Evolutionary conservation across 2,888 invertebrate species (phyloP), one percentile per base, ranked within the genome.

Genomic region (Callimorpha dominula): DNA sequence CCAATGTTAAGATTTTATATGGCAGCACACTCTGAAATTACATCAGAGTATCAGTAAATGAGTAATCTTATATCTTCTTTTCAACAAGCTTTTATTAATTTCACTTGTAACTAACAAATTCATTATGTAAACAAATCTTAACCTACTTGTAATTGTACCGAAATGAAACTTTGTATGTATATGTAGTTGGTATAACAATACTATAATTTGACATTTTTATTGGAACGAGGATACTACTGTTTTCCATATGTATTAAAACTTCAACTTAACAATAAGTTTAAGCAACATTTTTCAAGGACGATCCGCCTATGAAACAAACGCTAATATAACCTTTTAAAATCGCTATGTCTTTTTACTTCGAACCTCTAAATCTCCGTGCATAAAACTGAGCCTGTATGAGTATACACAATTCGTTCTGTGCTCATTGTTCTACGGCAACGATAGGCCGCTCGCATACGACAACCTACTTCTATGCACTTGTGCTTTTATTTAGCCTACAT

Each of bases 351-450:
- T 64, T 60, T 68, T 3, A 74, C 78, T 69, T 68, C 7, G 0
- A 8, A 65, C 15, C 42, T 68, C 17, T 54, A 75, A 81, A 83
- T 78, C 76, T 76, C 62, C 63, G 71, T 76, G 75, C 78, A 82
- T 81, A 81, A 84, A 78, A 81, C 77, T 81, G 78, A 83, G 82
- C 76, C 74, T 78, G 77, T 84, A 86, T 80, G 81, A 85, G 80
- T 86, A 85, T 76, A 81, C 79, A 80, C 86, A 84, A 85, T 86
- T 87, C 83, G 83, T 86, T 77, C 79, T 73, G 72, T 82, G 82
- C 84, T 85, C 87, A 88, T 88, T 87, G 89, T 86, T 84, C 84
- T 88, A 81, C 83, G 81, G 84, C 84, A 84, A 85, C 85, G 84
- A 81, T 81, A 83, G 83, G 83, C 77, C 20, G 78, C 80, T 77